Percentiles rank a stretch among this genome's conserved stretches.
Conservation (phyloP, 2,888 invertebrate species). For the Cheilosia pagana region DNA sequence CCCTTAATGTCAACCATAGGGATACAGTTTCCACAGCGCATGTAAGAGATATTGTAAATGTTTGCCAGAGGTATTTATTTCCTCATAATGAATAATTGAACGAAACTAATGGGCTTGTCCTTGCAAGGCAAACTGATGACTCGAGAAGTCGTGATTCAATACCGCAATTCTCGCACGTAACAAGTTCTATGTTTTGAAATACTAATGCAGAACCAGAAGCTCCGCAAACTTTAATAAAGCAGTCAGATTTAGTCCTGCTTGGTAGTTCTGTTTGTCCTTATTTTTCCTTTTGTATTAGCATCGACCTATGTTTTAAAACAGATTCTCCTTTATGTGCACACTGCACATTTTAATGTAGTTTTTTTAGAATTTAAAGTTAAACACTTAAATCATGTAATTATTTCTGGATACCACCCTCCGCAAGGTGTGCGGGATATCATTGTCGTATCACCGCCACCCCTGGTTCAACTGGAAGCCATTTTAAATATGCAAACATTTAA, state of each 20-base stretch:
- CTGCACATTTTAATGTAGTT: too few relatives aligned
- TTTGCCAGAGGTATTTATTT: constrained; percentile 55
- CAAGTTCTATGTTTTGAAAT: neutral
- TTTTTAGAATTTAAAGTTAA: too few relatives aligned
- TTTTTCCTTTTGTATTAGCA: too few relatives aligned
- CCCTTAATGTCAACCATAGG: constrained; percentile 34
- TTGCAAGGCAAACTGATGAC: constrained; percentile 27
- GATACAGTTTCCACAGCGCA: constrained; percentile 28
- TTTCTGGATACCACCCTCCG: too few relatives aligned
- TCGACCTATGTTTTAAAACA: too few relatives aligned
- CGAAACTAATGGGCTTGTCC: constrained; percentile 29
- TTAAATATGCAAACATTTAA: constrained; percentile 58
- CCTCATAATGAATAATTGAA: constrained; percentile 65
- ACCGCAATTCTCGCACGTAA: constrained; percentile 25
- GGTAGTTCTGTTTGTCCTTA: too few relatives aligned
- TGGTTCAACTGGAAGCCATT: constrained; percentile 52
- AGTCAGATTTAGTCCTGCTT: too few relatives aligned
- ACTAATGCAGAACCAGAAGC: too few relatives aligned
- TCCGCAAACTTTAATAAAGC: too few relatives aligned
- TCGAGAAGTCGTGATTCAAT: constrained; percentile 32
- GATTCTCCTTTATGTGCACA: too few relatives aligned
- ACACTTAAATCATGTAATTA: too few relatives aligned
- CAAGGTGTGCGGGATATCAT: neutral
- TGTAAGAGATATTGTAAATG: constrained; percentile 43
- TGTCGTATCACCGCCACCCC: neutral